Evolutionary conservation across 2,888 invertebrate species (phyloP).

Genomic region (Apamea monoglypha): DNA sequence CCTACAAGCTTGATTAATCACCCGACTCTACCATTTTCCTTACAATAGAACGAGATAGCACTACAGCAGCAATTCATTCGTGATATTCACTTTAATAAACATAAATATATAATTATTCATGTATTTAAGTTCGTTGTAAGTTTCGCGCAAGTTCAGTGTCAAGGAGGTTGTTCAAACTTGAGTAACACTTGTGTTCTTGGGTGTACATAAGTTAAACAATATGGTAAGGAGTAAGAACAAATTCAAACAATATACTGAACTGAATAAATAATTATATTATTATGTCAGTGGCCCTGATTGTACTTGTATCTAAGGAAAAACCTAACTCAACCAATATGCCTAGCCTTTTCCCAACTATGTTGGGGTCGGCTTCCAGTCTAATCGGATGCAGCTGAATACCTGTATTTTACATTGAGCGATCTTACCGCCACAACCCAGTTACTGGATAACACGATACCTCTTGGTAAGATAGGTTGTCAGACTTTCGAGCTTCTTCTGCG

Average conservation of each 20-base stretch:
- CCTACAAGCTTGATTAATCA: not conserved
- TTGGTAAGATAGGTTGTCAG: too few species aligned
- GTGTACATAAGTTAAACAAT: slow-evolving; percentile 31
- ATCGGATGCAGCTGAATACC: not conserved
- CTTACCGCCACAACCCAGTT: too few species aligned
- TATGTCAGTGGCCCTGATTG: too few species aligned
- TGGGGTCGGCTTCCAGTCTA: not conserved
- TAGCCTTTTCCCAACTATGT: not conserved
- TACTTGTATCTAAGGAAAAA: not conserved
- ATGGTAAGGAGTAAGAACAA: slow-evolving; percentile 9
- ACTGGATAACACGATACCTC: too few species aligned
- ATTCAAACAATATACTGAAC: slow-evolving; percentile 3
- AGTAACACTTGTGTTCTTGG: slow-evolving; percentile 27
- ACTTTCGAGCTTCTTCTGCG: too few species aligned
- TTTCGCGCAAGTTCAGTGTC: slow-evolving; percentile 26
- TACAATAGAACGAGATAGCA: slow-evolving; percentile 6
- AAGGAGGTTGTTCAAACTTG: slow-evolving; percentile 23
- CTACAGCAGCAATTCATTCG: not conserved
- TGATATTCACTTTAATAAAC: not conserved
- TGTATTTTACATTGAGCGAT: not conserved
- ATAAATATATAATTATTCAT: slow-evolving; percentile 7
- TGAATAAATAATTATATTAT: too few species aligned
- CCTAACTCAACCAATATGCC: not conserved
- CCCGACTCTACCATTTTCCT: slow-evolving; percentile 1
- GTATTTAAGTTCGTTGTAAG: slow-evolving; percentile 12